These are phyloP conservation scores for Orchestes rusci DNA, from an alignment of 2,888 invertebrate genomes.

Conservation along the genomic window DNA sequence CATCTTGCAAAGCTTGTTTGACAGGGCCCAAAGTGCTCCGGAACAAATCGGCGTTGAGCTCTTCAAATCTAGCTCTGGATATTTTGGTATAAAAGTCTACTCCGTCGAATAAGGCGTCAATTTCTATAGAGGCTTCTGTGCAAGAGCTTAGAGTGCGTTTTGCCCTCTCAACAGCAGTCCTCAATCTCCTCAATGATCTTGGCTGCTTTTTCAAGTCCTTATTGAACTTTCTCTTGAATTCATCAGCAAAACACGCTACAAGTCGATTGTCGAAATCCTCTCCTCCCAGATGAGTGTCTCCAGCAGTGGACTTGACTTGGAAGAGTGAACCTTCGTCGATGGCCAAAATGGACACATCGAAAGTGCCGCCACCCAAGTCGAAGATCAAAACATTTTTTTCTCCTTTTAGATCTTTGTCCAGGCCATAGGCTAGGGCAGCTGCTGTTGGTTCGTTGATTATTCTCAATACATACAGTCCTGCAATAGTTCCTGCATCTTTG, in stretches of 20 bases:
- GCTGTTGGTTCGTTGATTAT: slow-evolving; percentile 90
- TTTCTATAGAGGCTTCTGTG: slow-evolving; percentile 75
- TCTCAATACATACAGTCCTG: slow-evolving; percentile 75
- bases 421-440: slow-evolving; percentile 78
- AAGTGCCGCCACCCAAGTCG: slow-evolving; percentile 81
- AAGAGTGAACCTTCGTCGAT: slow-evolving; percentile 82
- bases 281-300: slow-evolving; percentile 73
- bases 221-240: slow-evolving; percentile 69
- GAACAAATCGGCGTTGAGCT: slow-evolving; percentile 81
- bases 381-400: slow-evolving; percentile 70
- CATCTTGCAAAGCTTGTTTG: slow-evolving; percentile 73
- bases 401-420: slow-evolving; percentile 64
- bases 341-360: slow-evolving; percentile 85
- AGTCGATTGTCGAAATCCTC: slow-evolving; percentile 76
- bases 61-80: slow-evolving; percentile 79
- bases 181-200: slow-evolving; percentile 70
- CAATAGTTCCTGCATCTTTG: slow-evolving; percentile 81
- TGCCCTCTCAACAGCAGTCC: slow-evolving; percentile 79
- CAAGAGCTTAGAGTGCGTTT: slow-evolving; percentile 71
- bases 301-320: slow-evolving; percentile 73
- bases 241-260: slow-evolving; percentile 70
- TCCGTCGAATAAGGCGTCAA: slow-evolving; percentile 83
- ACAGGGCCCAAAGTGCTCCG: slow-evolving; percentile 73
- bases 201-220: slow-evolving; percentile 65
- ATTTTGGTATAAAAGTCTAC: slow-evolving; percentile 86